These are phyloP conservation scores for Caenorhabditis wallacei DNA, from an alignment of 2,888 invertebrate genomes.

Conservation along the genomic window DNA sequence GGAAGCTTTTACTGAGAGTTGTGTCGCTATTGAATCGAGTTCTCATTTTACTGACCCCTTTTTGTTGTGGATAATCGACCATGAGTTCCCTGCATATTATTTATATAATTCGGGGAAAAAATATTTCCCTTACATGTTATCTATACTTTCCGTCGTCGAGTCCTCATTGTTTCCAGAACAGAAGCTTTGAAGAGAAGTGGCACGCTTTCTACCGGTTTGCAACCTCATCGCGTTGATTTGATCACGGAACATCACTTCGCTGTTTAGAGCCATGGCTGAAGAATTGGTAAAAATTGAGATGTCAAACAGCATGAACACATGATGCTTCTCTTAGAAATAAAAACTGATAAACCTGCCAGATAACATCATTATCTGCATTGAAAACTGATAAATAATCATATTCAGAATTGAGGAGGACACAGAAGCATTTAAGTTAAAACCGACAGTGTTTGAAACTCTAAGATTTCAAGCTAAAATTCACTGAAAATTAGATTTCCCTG, in stretches of 20 bases:
- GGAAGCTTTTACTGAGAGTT: slow-evolving; percentile 61
- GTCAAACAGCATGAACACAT: too few relatives aligned
- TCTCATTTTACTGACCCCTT: slow-evolving; percentile 55
- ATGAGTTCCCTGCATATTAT: slow-evolving; percentile 52
- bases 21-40: slow-evolving; percentile 64
- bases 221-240: slow-evolving; percentile 54
- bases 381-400: too few relatives aligned
- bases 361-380: too few relatives aligned
- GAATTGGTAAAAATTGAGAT: not conserved
- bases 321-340: too few relatives aligned
- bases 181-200: slow-evolving; percentile 63
- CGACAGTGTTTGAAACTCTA: too few relatives aligned
- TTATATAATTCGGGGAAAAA: not conserved
- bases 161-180: slow-evolving; percentile 53
- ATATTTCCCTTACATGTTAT: slow-evolving; percentile 38
- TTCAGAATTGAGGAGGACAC: too few relatives aligned
- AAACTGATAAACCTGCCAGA: too few relatives aligned
- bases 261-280: slow-evolving; percentile 52
- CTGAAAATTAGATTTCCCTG: too few relatives aligned
- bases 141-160: slow-evolving; percentile 51
- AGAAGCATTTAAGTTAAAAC: too few relatives aligned
- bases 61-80: slow-evolving; percentile 63
- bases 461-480: too few relatives aligned
- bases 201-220: slow-evolving; percentile 50
- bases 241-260: slow-evolving; percentile 59